Base-by-base conservation (phyloP, 2,888 invertebrate genomes). In the Oscheius sp. region DNA sequence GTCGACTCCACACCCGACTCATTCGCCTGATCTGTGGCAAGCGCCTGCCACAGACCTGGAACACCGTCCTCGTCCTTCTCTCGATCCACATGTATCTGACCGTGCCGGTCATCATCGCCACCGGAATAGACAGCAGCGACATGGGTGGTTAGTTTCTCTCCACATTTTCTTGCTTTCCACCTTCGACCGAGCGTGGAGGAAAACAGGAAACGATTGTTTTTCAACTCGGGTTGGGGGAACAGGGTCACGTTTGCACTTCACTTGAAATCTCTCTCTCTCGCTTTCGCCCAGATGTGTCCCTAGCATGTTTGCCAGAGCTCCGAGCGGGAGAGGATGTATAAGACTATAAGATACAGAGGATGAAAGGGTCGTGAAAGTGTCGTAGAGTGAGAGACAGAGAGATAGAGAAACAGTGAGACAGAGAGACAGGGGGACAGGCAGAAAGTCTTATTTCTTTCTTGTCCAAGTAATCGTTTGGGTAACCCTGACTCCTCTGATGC, bases 81-180 rank as follows among this genome's bases (percentile, higher is more conserved):
- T 84, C 84, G 1, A 80, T 84, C 48, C 83, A 84, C 68, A 84
- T 83, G 83, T 84, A 81, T 21, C 60, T 82, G 21, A 84, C 84
- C 10, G 84, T 84, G 10, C 84, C 84, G 0, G 79, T 84, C n/a
- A 83, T 84, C 11, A 58, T 80, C 21, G 81, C 81, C 1, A 80
- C 82, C 29, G 84, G 82, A 11, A 84, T 82, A 4, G 79, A 80
- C 70, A 79, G 78, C 71, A 79, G 80, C n/a, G 77, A 79, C 70
- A 63, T 79, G 63, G 79, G 66, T 70, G 81, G 81, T 81, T 47
- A 37, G 66, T 66, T 10, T 10, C 29, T 5, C 11, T 55, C 5
- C 63, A 29, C 29, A n/a, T 21, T 29, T 42, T 29, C 29, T 60
- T 60, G 60, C 13, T 32, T 48, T 51, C 50, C 32, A 10, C 53